Conservation (phyloP, 23 tunicate species). For the Oikopleura dioica region DNA sequence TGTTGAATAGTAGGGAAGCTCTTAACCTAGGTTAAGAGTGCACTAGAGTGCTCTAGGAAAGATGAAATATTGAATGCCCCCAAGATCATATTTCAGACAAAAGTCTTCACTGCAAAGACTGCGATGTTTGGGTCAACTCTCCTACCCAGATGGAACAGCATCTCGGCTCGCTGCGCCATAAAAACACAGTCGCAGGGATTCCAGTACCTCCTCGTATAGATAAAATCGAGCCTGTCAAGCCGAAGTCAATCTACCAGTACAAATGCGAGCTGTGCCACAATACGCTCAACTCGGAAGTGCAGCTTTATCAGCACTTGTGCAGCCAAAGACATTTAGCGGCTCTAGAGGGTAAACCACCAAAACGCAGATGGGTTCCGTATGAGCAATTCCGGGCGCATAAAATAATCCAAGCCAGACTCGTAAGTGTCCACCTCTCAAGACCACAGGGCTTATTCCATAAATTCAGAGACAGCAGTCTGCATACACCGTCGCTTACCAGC, state of each 20-base stretch:
- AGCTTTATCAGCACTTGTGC: constrained; percentile 46
- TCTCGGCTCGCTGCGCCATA: constrained; percentile 45
- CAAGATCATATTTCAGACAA: constrained; percentile 27
- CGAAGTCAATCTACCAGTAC: constrained; percentile 47
- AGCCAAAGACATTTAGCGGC: constrained; percentile 61
- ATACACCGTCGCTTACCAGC: background rate
- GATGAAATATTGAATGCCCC: too few species aligned
- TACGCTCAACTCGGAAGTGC: constrained; percentile 62
- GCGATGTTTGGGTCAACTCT: constrained; percentile 70
- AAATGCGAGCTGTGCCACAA: constrained; percentile 51
- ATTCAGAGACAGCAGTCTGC: background rate
- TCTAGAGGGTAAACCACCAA: constrained; percentile 76
- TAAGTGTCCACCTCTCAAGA: too few species aligned
- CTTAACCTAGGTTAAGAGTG: too few species aligned
- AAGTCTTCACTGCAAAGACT: constrained; percentile 40
- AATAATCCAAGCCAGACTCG: background rate
- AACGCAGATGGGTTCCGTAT: constrained; percentile 83
- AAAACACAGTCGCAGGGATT: constrained; percentile 55
- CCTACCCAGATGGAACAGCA: constrained; percentile 89
- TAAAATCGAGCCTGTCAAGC: constrained; percentile 36
- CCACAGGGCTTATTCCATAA: too few species aligned
- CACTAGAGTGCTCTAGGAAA: too few species aligned
- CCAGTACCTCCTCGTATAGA: constrained; percentile 51
- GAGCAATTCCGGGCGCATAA: constrained; percentile 18
- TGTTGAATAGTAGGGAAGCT: too few species aligned